These are phyloP conservation scores for Spisula solida DNA, from an alignment of 2,888 invertebrate species.

Conservation along the genomic window DNA sequence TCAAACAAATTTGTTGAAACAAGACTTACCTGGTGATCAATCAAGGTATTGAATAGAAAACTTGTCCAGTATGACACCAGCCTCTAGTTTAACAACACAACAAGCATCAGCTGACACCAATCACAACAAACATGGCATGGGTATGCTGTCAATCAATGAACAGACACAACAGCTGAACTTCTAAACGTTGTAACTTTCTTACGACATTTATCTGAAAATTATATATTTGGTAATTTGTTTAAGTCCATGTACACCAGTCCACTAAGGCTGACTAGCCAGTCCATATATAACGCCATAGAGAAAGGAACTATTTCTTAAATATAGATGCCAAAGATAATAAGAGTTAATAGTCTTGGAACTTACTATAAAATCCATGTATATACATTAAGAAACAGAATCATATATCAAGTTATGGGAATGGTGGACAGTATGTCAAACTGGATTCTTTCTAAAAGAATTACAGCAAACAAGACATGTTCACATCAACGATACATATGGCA, in stretches of 20 bases:
- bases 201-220: neutral
- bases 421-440: neutral
- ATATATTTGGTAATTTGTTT: neutral
- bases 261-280: neutral
- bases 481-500: neutral
- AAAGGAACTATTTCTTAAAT: no score
- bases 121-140: neutral
- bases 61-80: neutral
- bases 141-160: neutral
- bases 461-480: neutral
- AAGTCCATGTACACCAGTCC: neutral
- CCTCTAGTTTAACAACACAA: constrained; percentile 8
- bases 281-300: no score
- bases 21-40: constrained; percentile 22
- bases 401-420: neutral
- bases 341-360: no score
- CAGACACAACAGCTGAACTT: neutral
- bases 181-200: neutral
- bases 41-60: neutral
- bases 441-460: neutral
- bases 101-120: neutral
- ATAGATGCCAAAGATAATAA: no score
- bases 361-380: no score
- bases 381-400: neutral
- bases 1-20: neutral